Evolutionary conservation across 2,797 vertebrate genomes (phyloP), one percentile per base, ranked within the genome.

Genomic region (Paedocypris micromegethes): DNA sequence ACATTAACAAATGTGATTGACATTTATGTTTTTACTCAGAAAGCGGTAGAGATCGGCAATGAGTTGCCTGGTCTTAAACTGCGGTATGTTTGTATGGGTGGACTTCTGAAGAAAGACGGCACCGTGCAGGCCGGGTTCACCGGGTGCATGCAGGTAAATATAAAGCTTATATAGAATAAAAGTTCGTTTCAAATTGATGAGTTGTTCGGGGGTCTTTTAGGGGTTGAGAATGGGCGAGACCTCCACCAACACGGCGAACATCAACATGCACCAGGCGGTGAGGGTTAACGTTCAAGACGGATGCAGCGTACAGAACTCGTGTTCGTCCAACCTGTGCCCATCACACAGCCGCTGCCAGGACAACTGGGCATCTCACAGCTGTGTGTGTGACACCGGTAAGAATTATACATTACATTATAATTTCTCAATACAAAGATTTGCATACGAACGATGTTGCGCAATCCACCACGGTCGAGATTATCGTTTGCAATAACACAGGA

Each of bases 161-260:
- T 45, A 9, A 53, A n/a, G 5, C 44, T 58, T 39, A 38, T 37
- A 23, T 43, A 7, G 3, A 41, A 5, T 9, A 39, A 38, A 45
- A 38, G 9, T 42, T 4, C 54, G 23, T 37, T 69, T 61, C 7
- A 54, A 2, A 6, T 2, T 3, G 1, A 39, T 46, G n/a, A 5
- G 23, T 46, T 5, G 47, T 46, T 3, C 43, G 66, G 42, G 54
- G 5, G 2, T 64, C 5, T 9, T 6, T 6, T 41, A 94, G 93
- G 93, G 93, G 3, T 85, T 94, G 64, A 85, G 92, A 73, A 92
- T 95, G 91, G 93, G 93, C 7, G 92, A 93, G 83, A 94, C 92
- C 0, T 80, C 90, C 74, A 92, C 91, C 65, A 92, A 90, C 71
- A 79, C 78, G n/a, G 90, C 80, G 4, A 91, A 89, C 1, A 78